phyloP scores from a whole-genome alignment of 2,888 invertebrate genomes.

The Acleris literana region DNA sequence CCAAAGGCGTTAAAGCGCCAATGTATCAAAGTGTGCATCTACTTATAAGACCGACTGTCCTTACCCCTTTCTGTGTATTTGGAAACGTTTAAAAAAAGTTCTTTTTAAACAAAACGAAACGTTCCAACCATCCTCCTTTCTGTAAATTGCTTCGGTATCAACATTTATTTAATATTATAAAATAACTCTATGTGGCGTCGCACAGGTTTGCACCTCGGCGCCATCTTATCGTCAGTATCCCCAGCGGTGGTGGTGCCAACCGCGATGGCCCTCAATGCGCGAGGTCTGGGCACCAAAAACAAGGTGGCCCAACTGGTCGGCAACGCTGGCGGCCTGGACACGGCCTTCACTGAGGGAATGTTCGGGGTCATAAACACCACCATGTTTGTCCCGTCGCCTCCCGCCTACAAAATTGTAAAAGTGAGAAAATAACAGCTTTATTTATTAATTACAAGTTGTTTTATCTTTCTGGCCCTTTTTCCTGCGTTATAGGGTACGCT shows the following conservation, averaged over 20 bases:
- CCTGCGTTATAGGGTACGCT: no score
- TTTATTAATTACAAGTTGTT: no score
- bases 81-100: no score
- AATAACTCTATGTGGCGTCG: background rate
- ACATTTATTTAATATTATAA: no score
- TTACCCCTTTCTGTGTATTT: no score
- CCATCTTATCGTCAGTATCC: slow-evolving; percentile 95
- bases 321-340: slow-evolving; percentile 97
- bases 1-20: no score
- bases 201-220: slow-evolving; percentile 89
- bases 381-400: slow-evolving; percentile 89
- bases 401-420: slow-evolving; percentile 80
- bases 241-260: slow-evolving; percentile 98
- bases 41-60: no score
- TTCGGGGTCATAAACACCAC: slow-evolving; percentile 95
- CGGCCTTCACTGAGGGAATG: slow-evolving; percentile 96
- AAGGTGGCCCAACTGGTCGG: slow-evolving; percentile 96
- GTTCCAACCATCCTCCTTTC: no score
- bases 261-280: slow-evolving; percentile 89
- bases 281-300: slow-evolving; percentile 94
- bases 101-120: no score
- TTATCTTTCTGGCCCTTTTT: no score
- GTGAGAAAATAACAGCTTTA: slow-evolving; percentile 47
- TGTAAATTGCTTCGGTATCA: no score
- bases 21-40: no score